Evolutionary conservation across 2,113 vertebrate genomes (phyloP), one percentile per base, ranked within the genome.

Genomic region (Catharus bicknelli): DNA sequence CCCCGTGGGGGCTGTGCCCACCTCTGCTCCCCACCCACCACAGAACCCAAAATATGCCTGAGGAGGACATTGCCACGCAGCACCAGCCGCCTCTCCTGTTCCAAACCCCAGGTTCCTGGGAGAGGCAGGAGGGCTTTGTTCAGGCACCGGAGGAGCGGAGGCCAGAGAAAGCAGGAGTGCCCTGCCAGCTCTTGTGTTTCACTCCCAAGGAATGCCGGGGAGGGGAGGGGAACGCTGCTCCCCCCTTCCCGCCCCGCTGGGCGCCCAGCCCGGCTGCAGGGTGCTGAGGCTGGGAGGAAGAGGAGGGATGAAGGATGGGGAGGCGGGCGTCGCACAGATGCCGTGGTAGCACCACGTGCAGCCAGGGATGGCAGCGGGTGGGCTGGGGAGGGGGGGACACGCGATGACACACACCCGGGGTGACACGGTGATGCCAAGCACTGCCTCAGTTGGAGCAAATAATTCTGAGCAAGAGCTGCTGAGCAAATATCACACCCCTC

Each of bases 131-230:
- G 90, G 94, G 94, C 94, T 96, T 96, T 95, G 93, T 95, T 96
- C 93, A 84, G 94, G 91, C 93, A 93, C 89, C 48, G 19, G 94
- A 94, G 93, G 82, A 81, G 88, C 16, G 50, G 88, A 88, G 95
- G 95, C 95, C 95, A 95, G 88, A 89, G 91, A 90, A 94, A 94
- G 91, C 92, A 90, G 83, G 83, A 88, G 61, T 95, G 94, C 95
- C 94, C 93, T 96, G 95, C 95, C 97, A 98, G 97, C 95, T 91
- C 96, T 92, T 94, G 95, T 96, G 93, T 83, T 96, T 97, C 97
- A 96, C 93, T 91, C 87, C 95, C 95, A 50, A 96, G 96, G 97
- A 97, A 97, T 97, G 96, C 97, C 77, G 91, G 95, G 96, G 96
- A 93, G 87, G 91, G 58, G 93, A 92, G 73, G 83, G 87, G 83